Percentiles rank a stretch among this genome's conserved stretches.
phyloP scores from a whole-genome alignment of 2,888 invertebrate genomes.

The Portevinia maculata region DNA sequence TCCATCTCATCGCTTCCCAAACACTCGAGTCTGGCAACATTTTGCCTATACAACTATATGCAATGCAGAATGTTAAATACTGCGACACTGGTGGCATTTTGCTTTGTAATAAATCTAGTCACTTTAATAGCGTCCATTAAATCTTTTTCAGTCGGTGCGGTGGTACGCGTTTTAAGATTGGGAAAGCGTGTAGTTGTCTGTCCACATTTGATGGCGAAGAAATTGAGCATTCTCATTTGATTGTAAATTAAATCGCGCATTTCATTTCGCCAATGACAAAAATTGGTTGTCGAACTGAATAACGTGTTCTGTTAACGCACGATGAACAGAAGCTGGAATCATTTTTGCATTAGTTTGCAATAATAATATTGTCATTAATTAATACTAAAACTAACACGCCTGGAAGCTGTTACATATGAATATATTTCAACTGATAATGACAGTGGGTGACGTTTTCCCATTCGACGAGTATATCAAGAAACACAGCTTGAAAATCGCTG shows the following conservation, averaged over 20 bases:
- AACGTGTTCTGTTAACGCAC: too few relatives aligned
- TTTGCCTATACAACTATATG: too few relatives aligned
- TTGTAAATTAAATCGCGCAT: conserved; percentile 33
- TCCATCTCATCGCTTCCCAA: neutral
- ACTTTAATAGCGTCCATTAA: conserved; percentile 4
- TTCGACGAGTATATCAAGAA: too few relatives aligned
- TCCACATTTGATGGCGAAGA: neutral
- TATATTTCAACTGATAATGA: too few relatives aligned
- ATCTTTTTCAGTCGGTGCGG: conserved; percentile 1
- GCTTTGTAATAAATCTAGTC: conserved; percentile 12
- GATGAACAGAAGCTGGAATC: too few relatives aligned
- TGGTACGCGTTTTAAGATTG: neutral
- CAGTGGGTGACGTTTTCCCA: too few relatives aligned
- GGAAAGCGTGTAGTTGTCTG: neutral
- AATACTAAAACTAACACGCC: too few relatives aligned
- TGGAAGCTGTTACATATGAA: too few relatives aligned
- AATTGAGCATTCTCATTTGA: conserved; percentile 7
- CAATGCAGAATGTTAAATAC: neutral
- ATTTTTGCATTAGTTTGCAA: too few relatives aligned
- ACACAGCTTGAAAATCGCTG: too few relatives aligned
- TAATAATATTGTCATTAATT: too few relatives aligned
- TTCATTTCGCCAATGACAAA: neutral
- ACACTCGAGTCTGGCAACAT: conserved; percentile 2
- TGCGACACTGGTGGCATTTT: conserved; percentile 3
- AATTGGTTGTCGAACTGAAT: conserved; percentile 28